Evolutionary conservation across 2,113 vertebrate genomes (phyloP).

Genomic region (Emydura subglobosa): DNA sequence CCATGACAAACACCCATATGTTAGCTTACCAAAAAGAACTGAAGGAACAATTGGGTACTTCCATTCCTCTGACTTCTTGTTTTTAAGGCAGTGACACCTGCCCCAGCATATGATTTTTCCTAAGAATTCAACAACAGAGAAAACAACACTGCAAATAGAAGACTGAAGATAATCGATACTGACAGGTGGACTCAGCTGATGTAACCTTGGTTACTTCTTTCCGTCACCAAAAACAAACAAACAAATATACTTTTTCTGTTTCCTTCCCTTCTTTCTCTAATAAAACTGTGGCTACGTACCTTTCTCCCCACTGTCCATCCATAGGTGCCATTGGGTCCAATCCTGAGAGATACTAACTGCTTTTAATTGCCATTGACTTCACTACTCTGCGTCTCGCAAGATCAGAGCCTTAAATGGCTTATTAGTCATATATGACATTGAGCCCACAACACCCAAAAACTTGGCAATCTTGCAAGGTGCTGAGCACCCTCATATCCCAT

Average conservation of each 20-base stretch:
- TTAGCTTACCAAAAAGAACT: neutral
- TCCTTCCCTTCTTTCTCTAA: accelerated
- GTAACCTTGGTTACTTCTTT: neutral
- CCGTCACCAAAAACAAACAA: neutral
- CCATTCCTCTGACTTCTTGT: neutral
- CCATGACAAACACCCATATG: neutral
- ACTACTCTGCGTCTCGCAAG: neutral
- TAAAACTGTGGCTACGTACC: neutral
- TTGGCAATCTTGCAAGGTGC: no score
- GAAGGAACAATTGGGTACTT: conserved; percentile 1
- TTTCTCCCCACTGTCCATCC: neutral
- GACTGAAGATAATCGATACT: neutral
- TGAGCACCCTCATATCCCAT: accelerated
- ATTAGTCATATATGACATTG: neutral
- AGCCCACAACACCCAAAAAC: no score
- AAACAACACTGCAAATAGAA: neutral
- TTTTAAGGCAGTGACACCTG: neutral
- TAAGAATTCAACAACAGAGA: neutral
- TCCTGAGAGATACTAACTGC: neutral
- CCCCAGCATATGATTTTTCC: conserved; percentile 1
- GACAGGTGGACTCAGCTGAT: neutral
- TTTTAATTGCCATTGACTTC: neutral
- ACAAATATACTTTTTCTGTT: neutral
- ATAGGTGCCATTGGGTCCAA: neutral
- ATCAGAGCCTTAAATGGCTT: neutral